Base-by-base conservation (phyloP, 2,888 invertebrate species). In the Creontiades dilutus region DNA sequence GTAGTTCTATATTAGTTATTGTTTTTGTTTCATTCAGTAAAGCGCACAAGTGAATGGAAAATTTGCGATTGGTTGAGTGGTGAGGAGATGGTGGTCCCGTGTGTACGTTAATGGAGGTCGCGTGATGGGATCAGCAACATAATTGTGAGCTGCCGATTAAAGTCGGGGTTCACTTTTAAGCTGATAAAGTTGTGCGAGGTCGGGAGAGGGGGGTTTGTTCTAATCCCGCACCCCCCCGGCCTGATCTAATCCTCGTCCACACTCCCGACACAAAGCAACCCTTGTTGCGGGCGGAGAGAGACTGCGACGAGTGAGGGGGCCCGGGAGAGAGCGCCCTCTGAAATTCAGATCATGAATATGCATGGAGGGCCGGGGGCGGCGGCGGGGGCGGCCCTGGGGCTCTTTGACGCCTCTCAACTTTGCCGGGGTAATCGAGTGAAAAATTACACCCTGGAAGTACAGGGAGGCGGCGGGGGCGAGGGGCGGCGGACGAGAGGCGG, bases 381-480 rank as follows among this genome's bases (percentile, higher is more conserved):
- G 61, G n/a, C 0, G 61, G 19, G 61, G 61, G 16, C 19, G 14
- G 16, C n/a, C 19, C 19, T 9, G 61, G 61, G 61, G 61, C 61
- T 61, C n/a, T 61, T 61, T 61, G 61, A 61, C 61, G 61, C 61
- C 61, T 61, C 61, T 19, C 61, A 61, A 61, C 61, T 61, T 61
- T 61, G 61, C 61, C n/a, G n/a, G 61, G 61, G 61, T 61, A 61
- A 61, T 61, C 61, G 61, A 61, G 61, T 61, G 61, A 61, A 61
- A 61, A 61, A 61, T 61, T 61, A 61, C 61, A 61, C 61, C 61
- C n/a, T 4, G 61, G 61, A 52, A 16, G 61, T n/a, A n/a, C 61
- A 61, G 19, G 16, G 19, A 16, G 19, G n/a, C n/a, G 19, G 9
- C 3, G 61, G 19, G 19, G 16, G 61, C 37, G 37, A 37, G 2